Evolutionary conservation across 2,113 vertebrate species (phyloP).

Genomic region (Arothron firmamentum): DNA sequence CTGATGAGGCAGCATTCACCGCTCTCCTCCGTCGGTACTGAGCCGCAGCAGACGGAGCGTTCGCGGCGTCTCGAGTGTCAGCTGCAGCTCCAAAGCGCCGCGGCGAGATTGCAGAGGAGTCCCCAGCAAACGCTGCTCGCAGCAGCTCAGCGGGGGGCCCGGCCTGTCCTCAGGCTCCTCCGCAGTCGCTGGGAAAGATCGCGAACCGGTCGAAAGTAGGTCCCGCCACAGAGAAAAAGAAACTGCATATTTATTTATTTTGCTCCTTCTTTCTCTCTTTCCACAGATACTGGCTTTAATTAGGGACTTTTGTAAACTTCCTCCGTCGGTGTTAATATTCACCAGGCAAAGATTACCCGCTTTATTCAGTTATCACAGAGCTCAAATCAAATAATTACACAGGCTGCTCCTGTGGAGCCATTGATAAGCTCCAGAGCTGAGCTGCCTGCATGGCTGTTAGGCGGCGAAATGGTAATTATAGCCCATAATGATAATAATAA

Average conservation of each 20-base stretch:
- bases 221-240: too few relatives aligned
- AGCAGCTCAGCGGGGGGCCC: constrained; percentile 41
- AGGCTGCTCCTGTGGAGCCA: constrained; percentile 61
- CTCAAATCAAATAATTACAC: constrained; percentile 70
- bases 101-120: constrained; percentile 49
- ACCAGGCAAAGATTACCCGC: constrained; percentile 49
- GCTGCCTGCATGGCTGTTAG: constrained; percentile 57
- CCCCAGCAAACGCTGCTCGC: constrained; percentile 38
- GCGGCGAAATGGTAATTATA: constrained; percentile 70
- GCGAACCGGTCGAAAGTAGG: too few relatives aligned
- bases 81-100: constrained; percentile 57
- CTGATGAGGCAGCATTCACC: constrained; percentile 20
- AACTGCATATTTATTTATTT: constrained; percentile 26
- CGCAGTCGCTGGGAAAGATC: not conserved
- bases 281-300: constrained; percentile 57
- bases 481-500: constrained; percentile 68
- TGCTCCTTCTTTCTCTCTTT: not conserved
- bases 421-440: constrained; percentile 66
- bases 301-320: constrained; percentile 55
- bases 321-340: constrained; percentile 21
- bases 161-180: constrained; percentile 26
- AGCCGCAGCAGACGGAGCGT: constrained; percentile 48
- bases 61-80: constrained; percentile 55
- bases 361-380: constrained; percentile 64
- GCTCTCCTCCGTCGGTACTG: constrained; percentile 16